Base-by-base conservation (phyloP, 1,140 invertebrate species). In the Leucophenga varia region DNA sequence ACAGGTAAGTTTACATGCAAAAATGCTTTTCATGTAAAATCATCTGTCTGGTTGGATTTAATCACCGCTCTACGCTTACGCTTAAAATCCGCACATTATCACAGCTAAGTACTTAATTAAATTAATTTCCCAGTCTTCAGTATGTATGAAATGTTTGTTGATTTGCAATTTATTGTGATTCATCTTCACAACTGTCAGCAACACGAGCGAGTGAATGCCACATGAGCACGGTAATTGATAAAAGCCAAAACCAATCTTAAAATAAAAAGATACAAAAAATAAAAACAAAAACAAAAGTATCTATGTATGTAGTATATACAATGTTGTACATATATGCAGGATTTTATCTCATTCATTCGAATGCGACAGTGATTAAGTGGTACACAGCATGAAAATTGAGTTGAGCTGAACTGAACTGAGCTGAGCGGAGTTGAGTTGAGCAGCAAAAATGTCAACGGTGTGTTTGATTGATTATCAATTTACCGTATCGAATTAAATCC, bases 401-500 rank as follows among this genome's bases (percentile, higher is more conserved):
- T n/a, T n/a, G n/a, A n/a, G n/a, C n/a, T n/a, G n/a, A n/a, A n/a
- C n/a, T n/a, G n/a, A n/a, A n/a, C n/a, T n/a, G n/a, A n/a, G n/a
- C n/a, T n/a, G n/a, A n/a, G n/a, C n/a, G n/a, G n/a, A n/a, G n/a
- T n/a, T n/a, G n/a, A n/a, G n/a, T n/a, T n/a, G n/a, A n/a, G n/a
- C n/a, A n/a, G 55, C 44, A 52, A 17, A 38, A n/a, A 37, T 50
- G 51, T 35, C 32, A 35, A 35, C 52, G 28, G 43, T 45, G 42
- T 61, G 49, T 64, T 64, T 64, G 61, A 65, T 65, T 65, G 61
- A 65, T 65, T 65, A 65, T 65, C 61, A 65, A 67, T 65, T 65
- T 65, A 50, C 44, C 47, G 47, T 30, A 39, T 58, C 39, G 49
- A 35, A 25, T 25, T 25, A 25, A 25, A 10, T 10, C 5, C 22